These are phyloP conservation scores for Barnardius zonarius DNA, from an alignment of 2,113 vertebrate genomes.

Conservation along the genomic window DNA sequence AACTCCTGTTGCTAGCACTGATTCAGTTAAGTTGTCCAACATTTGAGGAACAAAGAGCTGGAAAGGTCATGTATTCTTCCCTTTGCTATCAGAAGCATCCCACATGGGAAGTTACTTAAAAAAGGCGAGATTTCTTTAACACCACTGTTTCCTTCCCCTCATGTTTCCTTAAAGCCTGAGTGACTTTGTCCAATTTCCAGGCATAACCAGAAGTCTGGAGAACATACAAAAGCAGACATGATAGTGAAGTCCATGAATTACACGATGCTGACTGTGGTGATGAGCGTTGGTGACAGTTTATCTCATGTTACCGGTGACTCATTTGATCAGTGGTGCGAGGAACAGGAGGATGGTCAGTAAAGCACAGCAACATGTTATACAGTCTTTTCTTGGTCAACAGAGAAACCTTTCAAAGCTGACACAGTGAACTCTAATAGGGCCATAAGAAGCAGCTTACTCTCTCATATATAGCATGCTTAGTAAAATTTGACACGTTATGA, in stretches of 20 bases:
- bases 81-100: not conserved
- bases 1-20: not conserved
- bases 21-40: not conserved
- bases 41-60: not conserved
- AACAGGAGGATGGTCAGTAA: not conserved
- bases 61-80: not conserved
- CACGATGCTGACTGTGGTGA: rapidly evolving
- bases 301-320: not conserved
- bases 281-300: not conserved
- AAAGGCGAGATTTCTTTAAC: not conserved
- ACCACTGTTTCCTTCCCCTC: not conserved
- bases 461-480: not conserved
- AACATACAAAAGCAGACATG: not conserved
- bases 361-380: not conserved
- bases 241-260: not conserved
- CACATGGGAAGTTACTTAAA: not conserved
- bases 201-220: not conserved
- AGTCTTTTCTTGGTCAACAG: not conserved
- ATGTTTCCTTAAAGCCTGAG: not conserved
- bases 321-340: not conserved
- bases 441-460: not conserved
- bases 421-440: not conserved
- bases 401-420: conserved; percentile 4
- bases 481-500: not conserved
- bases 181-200: not conserved